Conservation (phyloP, 2,888 invertebrate genomes). For the Protophormia terraenovae region DNA sequence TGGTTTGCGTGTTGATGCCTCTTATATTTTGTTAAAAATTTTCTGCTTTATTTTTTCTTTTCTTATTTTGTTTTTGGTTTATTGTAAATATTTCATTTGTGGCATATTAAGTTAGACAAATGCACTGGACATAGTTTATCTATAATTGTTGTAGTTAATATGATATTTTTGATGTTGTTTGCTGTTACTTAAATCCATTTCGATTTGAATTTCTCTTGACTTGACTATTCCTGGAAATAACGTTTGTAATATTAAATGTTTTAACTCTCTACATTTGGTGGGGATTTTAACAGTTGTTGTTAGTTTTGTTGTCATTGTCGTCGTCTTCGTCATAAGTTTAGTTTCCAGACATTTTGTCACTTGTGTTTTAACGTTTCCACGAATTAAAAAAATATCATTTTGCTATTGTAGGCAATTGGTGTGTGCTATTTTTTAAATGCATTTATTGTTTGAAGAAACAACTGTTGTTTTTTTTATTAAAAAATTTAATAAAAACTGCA, state of each 20-base stretch:
- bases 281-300: not conserved
- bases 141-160: constrained; percentile 19
- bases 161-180: not conserved
- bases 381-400: constrained; percentile 21
- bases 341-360: constrained; percentile 43
- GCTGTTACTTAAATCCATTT: constrained; percentile 8
- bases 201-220: constrained; percentile 40
- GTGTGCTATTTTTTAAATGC: not conserved
- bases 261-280: not conserved
- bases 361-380: constrained; percentile 33
- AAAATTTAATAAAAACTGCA: not conserved
- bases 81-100: constrained; percentile 47
- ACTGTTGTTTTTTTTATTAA: not conserved
- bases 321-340: constrained; percentile 9
- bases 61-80: constrained; percentile 37
- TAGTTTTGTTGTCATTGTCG: not conserved
- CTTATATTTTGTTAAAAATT: constrained; percentile 24
- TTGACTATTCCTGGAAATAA: constrained; percentile 43
- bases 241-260: not conserved
- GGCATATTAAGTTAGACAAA: constrained; percentile 36
- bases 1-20: constrained; percentile 56
- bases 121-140: constrained; percentile 41
- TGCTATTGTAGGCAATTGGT: not conserved
- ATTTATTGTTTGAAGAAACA: not conserved
- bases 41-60: not conserved